Base-by-base conservation (phyloP, 1,140 invertebrate species). In the Caenorhabditis brenneri region DNA sequence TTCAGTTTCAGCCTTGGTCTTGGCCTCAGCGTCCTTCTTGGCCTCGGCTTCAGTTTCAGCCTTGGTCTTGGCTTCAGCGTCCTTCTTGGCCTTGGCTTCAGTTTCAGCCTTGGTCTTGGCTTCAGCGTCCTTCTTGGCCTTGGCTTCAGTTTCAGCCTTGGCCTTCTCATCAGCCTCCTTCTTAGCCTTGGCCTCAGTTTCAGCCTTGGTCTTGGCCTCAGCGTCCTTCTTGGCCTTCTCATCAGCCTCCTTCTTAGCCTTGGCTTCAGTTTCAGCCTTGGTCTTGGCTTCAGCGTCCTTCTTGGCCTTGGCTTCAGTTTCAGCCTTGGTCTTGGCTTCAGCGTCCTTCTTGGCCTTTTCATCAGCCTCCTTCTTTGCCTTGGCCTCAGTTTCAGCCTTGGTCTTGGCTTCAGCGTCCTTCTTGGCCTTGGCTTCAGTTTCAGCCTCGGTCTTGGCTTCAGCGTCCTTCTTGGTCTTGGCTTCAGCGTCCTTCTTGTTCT, bases 151-250 rank as follows among this genome's bases (percentile, higher is more conserved):
- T 49, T 84, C 58, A 12, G 80, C 46, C 24, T 84, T 39, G 9
- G 16, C 53, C 49, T 27, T 58, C 5, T 7, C 49, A 7, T 51
- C 79, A 65, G 65, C 58, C n/a, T 60, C 55, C 39, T 58, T 58
- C 82, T 84, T 49, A 29, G 82, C 27, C 33, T 39, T 81, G 2
- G 39, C 79, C 15, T 84, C 83, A 31, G 60, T 51, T 1, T 60
- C 36, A 48, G 55, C 65, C 22, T 58, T 81, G 27, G 80, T 33
- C 27, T 80, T 82, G 12, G 42, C 78, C 7, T 65, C 83, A 33
- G 46, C 24, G 9, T 65, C 58, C 12, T 36, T 36, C 58, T 65
- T 65, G 9, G 58, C 31, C 33, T 84, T 60, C 4, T 42, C 69
- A 0, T 79, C 79, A 24, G 53, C 51, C 5, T 58, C 82, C 22